Percentiles rank a stretch among this genome's conserved stretches.
These are phyloP conservation scores for Oligia fasciuncula DNA, from an alignment of 2,888 invertebrate genomes.

Conservation along the genomic window DNA sequence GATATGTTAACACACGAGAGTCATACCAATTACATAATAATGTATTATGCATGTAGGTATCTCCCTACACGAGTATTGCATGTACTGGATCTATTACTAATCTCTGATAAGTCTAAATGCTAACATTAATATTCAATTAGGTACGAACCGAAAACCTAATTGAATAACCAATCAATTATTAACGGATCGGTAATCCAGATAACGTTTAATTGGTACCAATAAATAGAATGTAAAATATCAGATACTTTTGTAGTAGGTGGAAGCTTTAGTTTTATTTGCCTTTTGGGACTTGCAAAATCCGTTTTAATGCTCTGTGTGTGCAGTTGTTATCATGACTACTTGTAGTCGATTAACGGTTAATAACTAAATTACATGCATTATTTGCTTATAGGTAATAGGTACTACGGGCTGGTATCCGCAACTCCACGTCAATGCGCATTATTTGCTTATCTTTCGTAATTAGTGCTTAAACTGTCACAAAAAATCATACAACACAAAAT, in stretches of 20 bases:
- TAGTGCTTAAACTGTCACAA: neutral
- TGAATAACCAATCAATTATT: slow-evolving; percentile 55
- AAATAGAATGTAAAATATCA: neutral
- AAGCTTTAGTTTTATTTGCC: neutral
- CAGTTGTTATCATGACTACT: neutral
- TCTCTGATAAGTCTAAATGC: slow-evolving; percentile 51
- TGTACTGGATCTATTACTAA: slow-evolving; percentile 45
- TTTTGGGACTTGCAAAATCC: neutral
- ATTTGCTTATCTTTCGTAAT: neutral
- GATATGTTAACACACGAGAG: slow-evolving; percentile 7
- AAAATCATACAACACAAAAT: no score
- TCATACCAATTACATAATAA: neutral
- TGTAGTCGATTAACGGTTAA: neutral
- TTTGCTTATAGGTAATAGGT: neutral
- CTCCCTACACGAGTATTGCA: slow-evolving; percentile 9
- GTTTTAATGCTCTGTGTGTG: no score
- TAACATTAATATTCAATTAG: slow-evolving; percentile 60
- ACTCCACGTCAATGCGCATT: no score
- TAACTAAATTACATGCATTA: neutral
- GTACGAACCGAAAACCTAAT: slow-evolving; percentile 46
- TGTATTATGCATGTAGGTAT: slow-evolving; percentile 9
- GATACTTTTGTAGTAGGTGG: neutral
- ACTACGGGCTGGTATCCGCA: no score
- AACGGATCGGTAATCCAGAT: slow-evolving; percentile 27
- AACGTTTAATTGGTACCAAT: slow-evolving; percentile 17